phyloP scores from a whole-genome alignment of 2,113 vertebrate species.

The Parus major region DNA sequence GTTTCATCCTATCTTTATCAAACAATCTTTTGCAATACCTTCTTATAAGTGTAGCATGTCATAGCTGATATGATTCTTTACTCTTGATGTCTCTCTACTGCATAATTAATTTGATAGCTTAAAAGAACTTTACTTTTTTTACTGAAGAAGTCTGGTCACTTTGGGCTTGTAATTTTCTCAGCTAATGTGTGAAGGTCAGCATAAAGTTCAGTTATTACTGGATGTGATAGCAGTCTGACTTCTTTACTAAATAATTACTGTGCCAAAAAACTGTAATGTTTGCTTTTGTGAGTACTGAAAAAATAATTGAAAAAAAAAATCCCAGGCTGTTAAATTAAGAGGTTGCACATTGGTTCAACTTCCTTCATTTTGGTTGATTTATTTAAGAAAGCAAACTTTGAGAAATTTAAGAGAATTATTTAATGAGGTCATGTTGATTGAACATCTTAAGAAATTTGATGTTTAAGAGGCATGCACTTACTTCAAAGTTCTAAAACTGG shows the following conservation, averaged over 20 bases:
- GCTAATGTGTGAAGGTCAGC: not conserved
- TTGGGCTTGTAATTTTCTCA: slow-evolving; percentile 17
- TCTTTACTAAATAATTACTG: not conserved
- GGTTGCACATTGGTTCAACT: not conserved
- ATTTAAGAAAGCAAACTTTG: not conserved
- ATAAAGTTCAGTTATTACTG: slow-evolving; percentile 4
- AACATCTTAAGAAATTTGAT: not conserved
- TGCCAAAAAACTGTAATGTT: not conserved
- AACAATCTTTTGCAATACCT: not conserved
- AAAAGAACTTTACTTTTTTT: not conserved
- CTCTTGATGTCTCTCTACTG: not conserved
- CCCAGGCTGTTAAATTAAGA: not conserved
- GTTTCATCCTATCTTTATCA: not conserved
- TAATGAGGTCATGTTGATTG: slow-evolving; percentile 5
- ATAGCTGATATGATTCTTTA: not conserved
- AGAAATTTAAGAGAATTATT: not conserved
- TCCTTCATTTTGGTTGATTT: not conserved
- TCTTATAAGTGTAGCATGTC: not conserved
- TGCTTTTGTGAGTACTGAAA: not conserved
- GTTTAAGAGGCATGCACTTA: not conserved
- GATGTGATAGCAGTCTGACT: not conserved
- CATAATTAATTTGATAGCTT: not conserved
- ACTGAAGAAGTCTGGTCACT: not conserved
- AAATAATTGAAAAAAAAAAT: not conserved
- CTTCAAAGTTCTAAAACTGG: slow-evolving; percentile 9